Evolutionary conservation across 2,113 vertebrate species (phyloP).

Genomic region (Etia nguti): DNA sequence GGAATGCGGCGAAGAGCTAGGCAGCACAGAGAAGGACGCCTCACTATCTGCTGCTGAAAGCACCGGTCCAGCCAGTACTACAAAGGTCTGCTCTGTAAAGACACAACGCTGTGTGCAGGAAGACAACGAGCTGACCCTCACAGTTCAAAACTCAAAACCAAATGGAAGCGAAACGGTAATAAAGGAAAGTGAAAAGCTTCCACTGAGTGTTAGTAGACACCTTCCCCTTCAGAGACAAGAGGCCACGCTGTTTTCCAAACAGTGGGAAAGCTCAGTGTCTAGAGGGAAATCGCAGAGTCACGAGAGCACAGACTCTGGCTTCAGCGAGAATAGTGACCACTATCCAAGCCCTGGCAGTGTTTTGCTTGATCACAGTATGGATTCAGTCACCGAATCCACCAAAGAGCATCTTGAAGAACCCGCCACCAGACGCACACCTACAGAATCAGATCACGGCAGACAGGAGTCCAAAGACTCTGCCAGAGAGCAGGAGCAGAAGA

Average conservation of each 20-base stretch:
- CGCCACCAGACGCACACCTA: neutral
- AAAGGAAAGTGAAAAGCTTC: conserved; percentile 41
- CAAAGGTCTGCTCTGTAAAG: neutral
- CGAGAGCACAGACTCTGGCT: conserved; percentile 94
- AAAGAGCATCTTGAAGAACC: conserved; percentile 30
- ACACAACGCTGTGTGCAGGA: neutral
- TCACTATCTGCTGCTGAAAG: neutral
- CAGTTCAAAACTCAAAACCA: neutral
- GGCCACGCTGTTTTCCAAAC: conserved; percentile 75
- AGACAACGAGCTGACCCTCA: conserved; percentile 15
- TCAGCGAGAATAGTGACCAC: conserved; percentile 87
- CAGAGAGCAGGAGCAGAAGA: conserved; percentile 77
- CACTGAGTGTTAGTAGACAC: conserved; percentile 47
- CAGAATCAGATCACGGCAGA: conserved; percentile 24
- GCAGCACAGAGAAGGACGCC: conserved; percentile 28
- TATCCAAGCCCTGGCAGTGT: conserved; percentile 73
- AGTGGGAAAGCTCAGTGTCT: conserved; percentile 70
- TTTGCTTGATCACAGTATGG: conserved; percentile 70
- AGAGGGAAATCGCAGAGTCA: conserved; percentile 84
- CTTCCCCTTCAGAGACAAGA: conserved; percentile 80
- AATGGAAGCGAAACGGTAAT: neutral
- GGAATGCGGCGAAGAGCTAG: conserved; percentile 20
- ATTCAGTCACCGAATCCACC: conserved; percentile 68
- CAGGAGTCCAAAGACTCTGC: conserved; percentile 24
- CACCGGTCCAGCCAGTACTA: neutral